phyloP scores from a whole-genome alignment of 2,113 vertebrate genomes.

The Dissostichus mawsoni region DNA sequence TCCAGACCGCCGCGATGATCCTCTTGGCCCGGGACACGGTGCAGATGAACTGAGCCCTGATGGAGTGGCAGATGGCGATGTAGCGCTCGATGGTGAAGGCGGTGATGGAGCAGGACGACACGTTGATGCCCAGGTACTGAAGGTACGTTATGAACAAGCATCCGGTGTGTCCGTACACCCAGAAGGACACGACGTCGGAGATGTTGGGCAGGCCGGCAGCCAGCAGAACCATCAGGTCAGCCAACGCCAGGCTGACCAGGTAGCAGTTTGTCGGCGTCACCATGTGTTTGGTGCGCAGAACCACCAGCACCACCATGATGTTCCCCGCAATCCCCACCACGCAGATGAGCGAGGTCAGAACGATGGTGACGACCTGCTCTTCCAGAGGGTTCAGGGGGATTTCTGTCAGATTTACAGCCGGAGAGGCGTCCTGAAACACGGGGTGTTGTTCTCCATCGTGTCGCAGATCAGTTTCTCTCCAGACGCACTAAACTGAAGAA shows the following conservation, averaged over 20 bases:
- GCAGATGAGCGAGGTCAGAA: slow-evolving; percentile 88
- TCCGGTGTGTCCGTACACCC: slow-evolving; percentile 88
- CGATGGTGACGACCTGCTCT: slow-evolving; percentile 88
- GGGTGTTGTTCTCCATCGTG: slow-evolving; percentile 76
- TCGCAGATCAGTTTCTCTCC: slow-evolving; percentile 43
- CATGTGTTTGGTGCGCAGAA: slow-evolving; percentile 88
- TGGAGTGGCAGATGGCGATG: slow-evolving; percentile 89
- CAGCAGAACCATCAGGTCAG: slow-evolving; percentile 89
- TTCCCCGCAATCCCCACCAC: slow-evolving; percentile 88
- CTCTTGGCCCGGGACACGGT: slow-evolving; percentile 88
- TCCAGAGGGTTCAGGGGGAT: slow-evolving; percentile 85
- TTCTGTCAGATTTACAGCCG: slow-evolving; percentile 74
- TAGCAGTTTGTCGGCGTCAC: slow-evolving; percentile 92
- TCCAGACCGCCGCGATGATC: slow-evolving; percentile 88
- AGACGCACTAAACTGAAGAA: slow-evolving; percentile 17
- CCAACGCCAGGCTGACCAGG: slow-evolving; percentile 88
- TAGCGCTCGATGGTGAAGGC: slow-evolving; percentile 90
- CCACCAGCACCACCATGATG: slow-evolving; percentile 88
- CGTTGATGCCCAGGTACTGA: slow-evolving; percentile 91
- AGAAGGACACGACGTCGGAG: slow-evolving; percentile 84
- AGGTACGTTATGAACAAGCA: slow-evolving; percentile 91
- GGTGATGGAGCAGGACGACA: slow-evolving; percentile 88
- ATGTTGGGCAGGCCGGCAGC: slow-evolving; percentile 88
- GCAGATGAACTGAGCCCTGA: slow-evolving; percentile 88
- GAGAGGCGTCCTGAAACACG: slow-evolving; percentile 42